These are phyloP conservation scores for Himantopus leucocephalus DNA, from an alignment of 2,113 vertebrate species.

Conservation along the genomic window DNA sequence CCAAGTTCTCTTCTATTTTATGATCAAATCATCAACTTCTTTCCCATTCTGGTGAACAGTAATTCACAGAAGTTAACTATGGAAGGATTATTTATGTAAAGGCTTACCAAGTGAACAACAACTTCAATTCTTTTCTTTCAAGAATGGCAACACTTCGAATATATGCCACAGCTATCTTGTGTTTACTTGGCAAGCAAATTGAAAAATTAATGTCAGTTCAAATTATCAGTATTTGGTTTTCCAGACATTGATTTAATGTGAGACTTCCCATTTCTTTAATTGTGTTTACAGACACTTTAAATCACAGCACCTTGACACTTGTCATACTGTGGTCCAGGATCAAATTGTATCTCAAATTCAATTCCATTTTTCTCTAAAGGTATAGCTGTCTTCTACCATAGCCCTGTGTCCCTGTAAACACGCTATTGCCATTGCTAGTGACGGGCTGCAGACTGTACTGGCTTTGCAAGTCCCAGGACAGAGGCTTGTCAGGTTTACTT, in stretches of 20 bases:
- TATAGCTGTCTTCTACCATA: not conserved
- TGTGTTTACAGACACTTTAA: not conserved
- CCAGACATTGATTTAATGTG: not conserved
- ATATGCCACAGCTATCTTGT: not conserved
- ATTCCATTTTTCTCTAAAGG: not conserved
- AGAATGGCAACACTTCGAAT: not conserved
- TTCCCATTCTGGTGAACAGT: not conserved
- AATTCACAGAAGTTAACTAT: not conserved
- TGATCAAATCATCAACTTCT: not conserved
- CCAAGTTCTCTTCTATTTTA: not conserved
- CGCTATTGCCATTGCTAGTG: fast-evolving
- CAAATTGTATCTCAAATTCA: not conserved
- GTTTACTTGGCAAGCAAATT: not conserved
- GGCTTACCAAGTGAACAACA: not conserved
- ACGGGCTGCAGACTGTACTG: not conserved
- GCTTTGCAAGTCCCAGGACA: not conserved
- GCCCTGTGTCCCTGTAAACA: not conserved
- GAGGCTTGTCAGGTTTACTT: not conserved
- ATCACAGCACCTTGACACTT: not conserved
- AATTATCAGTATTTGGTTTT: not conserved
- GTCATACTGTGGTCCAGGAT: not conserved
- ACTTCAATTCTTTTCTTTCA: not conserved
- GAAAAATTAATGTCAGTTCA: not conserved
- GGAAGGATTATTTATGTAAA: not conserved
- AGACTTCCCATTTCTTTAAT: not conserved